Conservation (phyloP, 1,140 invertebrate species). For the Daktulosphaira vitifoliae region DNA sequence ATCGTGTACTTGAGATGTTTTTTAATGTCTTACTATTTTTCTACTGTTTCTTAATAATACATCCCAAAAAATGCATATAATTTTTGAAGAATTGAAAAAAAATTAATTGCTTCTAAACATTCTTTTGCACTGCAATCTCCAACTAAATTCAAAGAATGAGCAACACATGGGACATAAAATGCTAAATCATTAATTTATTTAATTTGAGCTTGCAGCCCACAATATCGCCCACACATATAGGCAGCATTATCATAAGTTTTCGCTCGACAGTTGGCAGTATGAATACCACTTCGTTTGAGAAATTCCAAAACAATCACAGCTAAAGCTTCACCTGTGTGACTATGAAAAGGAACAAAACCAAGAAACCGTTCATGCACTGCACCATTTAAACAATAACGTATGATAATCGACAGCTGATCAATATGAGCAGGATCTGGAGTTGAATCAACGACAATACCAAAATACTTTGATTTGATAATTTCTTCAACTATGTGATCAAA, state of each 20-base stretch:
- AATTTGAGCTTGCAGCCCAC: neutral
- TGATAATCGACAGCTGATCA: slow-evolving; percentile 12
- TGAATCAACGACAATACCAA: slow-evolving; percentile 17
- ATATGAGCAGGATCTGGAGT: too few relatives aligned
- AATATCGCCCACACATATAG: neutral
- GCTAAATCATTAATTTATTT: too few relatives aligned
- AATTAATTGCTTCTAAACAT: slow-evolving; percentile 5
- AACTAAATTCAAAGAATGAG: neutral
- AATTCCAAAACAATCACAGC: neutral
- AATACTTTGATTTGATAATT: too few relatives aligned
- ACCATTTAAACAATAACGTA: slow-evolving; percentile 1
- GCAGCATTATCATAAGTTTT: too few relatives aligned
- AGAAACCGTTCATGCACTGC: too few relatives aligned
- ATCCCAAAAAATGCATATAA: slow-evolving; percentile 10
- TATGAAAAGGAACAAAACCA: neutral
- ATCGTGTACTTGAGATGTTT: slow-evolving; percentile 16
- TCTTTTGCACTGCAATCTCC: neutral
- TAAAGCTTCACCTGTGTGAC: neutral
- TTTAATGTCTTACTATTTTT: slow-evolving; percentile 18
- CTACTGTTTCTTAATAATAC: neutral
- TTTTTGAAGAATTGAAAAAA: slow-evolving; percentile 2
- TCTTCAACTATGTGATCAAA: too few relatives aligned
- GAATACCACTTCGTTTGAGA: too few relatives aligned
- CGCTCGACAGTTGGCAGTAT: too few relatives aligned
- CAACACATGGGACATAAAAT: neutral